Percentiles rank a stretch among this genome's conserved stretches.
These are phyloP conservation scores for Sabatieria punctata DNA, from an alignment of 2,888 invertebrate species.

Conservation along the genomic window DNA sequence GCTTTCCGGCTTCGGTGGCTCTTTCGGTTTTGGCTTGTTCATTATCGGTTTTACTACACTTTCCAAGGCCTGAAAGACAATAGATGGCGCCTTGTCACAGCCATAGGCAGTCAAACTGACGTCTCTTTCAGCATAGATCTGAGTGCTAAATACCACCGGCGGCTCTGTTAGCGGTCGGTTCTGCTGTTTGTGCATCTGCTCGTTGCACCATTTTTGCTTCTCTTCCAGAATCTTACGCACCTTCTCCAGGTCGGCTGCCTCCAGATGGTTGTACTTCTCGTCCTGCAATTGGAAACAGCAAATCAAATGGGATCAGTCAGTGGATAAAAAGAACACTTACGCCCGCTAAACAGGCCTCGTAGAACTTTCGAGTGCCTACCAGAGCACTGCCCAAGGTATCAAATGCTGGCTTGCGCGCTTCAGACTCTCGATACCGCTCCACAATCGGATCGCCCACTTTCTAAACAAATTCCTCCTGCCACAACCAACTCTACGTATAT, in stretches of 20 bases:
- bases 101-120: too few relatives aligned
- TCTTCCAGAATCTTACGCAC: slow-evolving; percentile 50
- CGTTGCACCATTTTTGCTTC: slow-evolving; percentile 64
- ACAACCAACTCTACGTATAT: too few relatives aligned
- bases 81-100: slow-evolving; percentile 1
- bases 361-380: slow-evolving; percentile 59
- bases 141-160: slow-evolving; percentile 34
- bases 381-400: slow-evolving; percentile 61
- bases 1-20: slow-evolving; percentile 32
- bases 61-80: slow-evolving; percentile 40
- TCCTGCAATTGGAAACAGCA: slow-evolving; percentile 21
- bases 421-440: slow-evolving; percentile 59
- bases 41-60: slow-evolving; percentile 49
- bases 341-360: slow-evolving; percentile 25
- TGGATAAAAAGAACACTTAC: slow-evolving; percentile 46
- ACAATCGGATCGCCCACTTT: slow-evolving; percentile 74
- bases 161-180: slow-evolving; percentile 17
- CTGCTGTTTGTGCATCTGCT: slow-evolving; percentile 47
- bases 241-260: slow-evolving; percentile 50
- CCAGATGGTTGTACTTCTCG: slow-evolving; percentile 48
- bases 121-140: slow-evolving; percentile 60
- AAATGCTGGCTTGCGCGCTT: slow-evolving; percentile 57
- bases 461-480: too few relatives aligned
- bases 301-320: neutral
- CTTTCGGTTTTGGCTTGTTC: slow-evolving; percentile 76